Evolutionary conservation across 2,113 vertebrate species (phyloP), one percentile per base, ranked within the genome.

Genomic region (Syrrhaptes paradoxus): DNA sequence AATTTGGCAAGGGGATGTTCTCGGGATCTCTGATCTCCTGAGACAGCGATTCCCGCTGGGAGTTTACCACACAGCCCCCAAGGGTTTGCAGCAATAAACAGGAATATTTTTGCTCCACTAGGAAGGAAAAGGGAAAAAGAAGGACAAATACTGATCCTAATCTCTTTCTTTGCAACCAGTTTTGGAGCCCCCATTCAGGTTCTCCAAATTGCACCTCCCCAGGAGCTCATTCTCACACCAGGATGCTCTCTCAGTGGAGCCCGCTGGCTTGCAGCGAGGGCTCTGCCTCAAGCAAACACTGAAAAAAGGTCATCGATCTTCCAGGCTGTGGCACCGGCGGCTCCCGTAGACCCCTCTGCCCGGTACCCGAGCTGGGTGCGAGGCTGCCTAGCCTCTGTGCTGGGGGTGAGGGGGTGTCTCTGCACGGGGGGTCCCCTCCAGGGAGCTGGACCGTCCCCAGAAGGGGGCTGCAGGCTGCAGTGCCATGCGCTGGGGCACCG

Each of bases 21-120:
- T 92, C 9, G 5, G 80, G 80, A 95, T 72, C 89, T 97, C 86
- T 97, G 95, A 97, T 96, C 91, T 95, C 95, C 22, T 65, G 94
- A 95, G 96, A 95, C 84, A 29, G 52, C 31, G 34, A 77, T 77
- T 95, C 93, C 94, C 63, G 1, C 89, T 93, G 76, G 76, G 94
- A 95, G 73, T 90, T 95, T 90, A 97, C 80, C 91, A 77, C 13
- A 75, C 29, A 95, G 61, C 86, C 91, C 93, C 94, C 36, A 26
- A 87, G 89, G 93, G 94, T 80, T 96, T 91, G 7, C 4, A 68
- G 94, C 87, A 97, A 97, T 92, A 96, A 97, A 92, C 61, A 75
- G 93, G 83, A 90, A 89, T 95, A 90, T 95, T 96, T 97, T 95
- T 97, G 80, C 86, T 93, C 52, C 13, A 11, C 43, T 61, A 91